phyloP scores from a whole-genome alignment of 2,888 invertebrate genomes.

The Heliconius sara region DNA sequence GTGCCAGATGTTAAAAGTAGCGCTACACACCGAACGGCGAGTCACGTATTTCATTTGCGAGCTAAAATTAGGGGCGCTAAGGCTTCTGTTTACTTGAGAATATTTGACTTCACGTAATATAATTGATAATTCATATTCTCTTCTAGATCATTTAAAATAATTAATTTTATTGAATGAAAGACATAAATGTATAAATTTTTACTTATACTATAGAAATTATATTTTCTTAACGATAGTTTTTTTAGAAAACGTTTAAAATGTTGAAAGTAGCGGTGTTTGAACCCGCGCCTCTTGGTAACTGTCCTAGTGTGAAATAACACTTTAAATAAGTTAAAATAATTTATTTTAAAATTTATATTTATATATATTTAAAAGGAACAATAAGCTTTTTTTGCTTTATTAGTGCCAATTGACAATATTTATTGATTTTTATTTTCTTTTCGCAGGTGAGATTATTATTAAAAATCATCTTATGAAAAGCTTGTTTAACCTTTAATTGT shows the following conservation, averaged over 20 bases:
- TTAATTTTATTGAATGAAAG: not conserved
- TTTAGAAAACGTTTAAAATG: too few relatives aligned
- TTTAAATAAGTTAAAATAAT: too few relatives aligned
- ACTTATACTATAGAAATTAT: not conserved
- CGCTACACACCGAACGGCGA: slow-evolving; percentile 47
- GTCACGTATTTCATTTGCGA: slow-evolving; percentile 70
- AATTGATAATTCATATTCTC: slow-evolving; percentile 2
- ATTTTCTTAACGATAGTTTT: not conserved
- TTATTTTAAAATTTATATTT: too few relatives aligned
- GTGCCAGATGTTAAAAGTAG: slow-evolving; percentile 35
- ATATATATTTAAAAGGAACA: not conserved
- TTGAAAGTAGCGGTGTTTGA: too few relatives aligned
- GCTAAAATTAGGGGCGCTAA: slow-evolving; percentile 45
- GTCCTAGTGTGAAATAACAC: too few relatives aligned
- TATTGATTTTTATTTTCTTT: not conserved
- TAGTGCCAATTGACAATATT: not conserved
- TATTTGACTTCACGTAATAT: not conserved
- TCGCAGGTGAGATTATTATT: not conserved
- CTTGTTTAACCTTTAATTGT: not conserved
- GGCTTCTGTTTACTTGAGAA: slow-evolving; percentile 20
- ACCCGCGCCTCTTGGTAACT: too few relatives aligned
- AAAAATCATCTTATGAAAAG: not conserved
- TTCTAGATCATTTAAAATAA: not conserved
- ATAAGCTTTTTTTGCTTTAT: not conserved
- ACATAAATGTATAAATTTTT: not conserved